phyloP scores from a whole-genome alignment of 2,797 vertebrate species.

The Aphelocoma californica region DNA sequence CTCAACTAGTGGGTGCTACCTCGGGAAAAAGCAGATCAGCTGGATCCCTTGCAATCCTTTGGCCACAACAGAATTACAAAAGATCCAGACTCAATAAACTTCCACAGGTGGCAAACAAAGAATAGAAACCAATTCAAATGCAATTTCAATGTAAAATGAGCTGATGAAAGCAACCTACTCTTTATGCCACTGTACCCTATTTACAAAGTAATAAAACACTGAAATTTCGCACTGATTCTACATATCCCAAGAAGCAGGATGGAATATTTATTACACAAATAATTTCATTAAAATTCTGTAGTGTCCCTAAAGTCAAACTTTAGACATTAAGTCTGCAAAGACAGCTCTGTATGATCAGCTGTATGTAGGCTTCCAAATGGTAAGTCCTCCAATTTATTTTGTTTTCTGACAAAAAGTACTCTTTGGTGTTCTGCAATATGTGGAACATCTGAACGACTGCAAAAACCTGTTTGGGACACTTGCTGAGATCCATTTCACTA shows the following conservation, averaged over 20 bases:
- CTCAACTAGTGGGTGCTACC: background rate
- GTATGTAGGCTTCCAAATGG: background rate
- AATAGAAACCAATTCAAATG: background rate
- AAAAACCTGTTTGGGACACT: background rate
- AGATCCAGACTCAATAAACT: background rate
- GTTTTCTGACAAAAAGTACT: background rate
- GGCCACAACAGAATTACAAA: background rate
- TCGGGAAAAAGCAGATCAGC: background rate
- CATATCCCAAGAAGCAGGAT: background rate
- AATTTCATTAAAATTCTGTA: background rate
- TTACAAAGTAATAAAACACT: background rate
- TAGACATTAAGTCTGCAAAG: background rate
- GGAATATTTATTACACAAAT: background rate
- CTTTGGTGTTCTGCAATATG: background rate
- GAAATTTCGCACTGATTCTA: background rate
- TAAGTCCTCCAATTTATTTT: background rate
- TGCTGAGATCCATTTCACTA: background rate
- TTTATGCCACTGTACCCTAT: background rate
- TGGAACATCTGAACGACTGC: background rate
- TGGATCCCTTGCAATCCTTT: background rate
- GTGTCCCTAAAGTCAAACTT: background rate
- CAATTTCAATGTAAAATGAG: background rate
- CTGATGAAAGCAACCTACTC: background rate
- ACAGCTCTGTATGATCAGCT: background rate
- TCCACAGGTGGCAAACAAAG: background rate